Base-by-base conservation (phyloP, 2,113 vertebrate species). In the Mirza zaza region DNA sequence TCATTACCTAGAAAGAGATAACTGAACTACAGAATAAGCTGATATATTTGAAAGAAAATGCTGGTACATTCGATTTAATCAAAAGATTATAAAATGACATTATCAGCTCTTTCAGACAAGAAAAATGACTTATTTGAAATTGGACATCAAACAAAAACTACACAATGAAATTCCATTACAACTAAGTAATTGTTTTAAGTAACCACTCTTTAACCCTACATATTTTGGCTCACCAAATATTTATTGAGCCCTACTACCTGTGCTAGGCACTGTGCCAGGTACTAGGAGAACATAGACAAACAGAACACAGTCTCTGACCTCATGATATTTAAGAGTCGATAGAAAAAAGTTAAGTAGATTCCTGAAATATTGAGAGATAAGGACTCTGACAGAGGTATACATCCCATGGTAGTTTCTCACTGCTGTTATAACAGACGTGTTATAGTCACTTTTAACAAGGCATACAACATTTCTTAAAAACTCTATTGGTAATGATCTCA, bases 1-100 rank as follows among this genome's bases (percentile, higher is more conserved):
- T 94, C 52, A 87, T 91, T 98, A 97, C 95, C 91, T 92, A 97
- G 96, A 98, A 25, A 96, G 61, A 97, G 91, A 98, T 97, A 29
- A 76, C 68, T 76, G 21, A 94, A 83, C 63, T 75, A 68, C 25
- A 87, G 86, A 89, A 93, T 82, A 59, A 50, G 96, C 71, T 4
- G 27, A 96, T 50, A 45, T 27, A 91, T 92, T 94, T 92, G 63
- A 97, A 96, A 76, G 77, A 96, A 97, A 82, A 45, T 68, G 61
- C 77, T 96, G 73, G 87, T 95, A 93, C 65, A 76, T 92, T 96
- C 97, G 36, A 87, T 97, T 96, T 87, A 68, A 70, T 95, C 97
- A 95, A 97, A 97, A 94, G 85, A 76, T 77, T 95, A 57, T 80
- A 95, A 93, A 97, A 92, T 97, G 57, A 81, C 6, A 86, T 85